These are phyloP conservation scores for Marasmarcha lunaedactyla DNA, from an alignment of 2,888 invertebrate species.

Conservation along the genomic window DNA sequence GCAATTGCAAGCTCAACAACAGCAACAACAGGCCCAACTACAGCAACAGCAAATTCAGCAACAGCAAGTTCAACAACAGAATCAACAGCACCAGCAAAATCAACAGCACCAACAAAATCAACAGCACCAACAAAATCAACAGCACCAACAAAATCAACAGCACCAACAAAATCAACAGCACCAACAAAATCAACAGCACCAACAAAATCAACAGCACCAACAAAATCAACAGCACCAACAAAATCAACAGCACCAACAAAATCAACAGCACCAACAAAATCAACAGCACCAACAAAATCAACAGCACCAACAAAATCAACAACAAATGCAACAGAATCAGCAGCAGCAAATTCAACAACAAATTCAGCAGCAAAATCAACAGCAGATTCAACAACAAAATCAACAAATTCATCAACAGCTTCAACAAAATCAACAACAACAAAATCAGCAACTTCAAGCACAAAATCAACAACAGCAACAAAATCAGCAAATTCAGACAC, in stretches of 20 bases:
- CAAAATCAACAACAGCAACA: conserved; percentile 17
- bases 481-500: conserved; percentile 19
- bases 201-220: conserved; percentile 3
- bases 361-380: conserved; percentile 19
- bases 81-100: too few species aligned
- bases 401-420: conserved; percentile 19
- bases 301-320: conserved; percentile 17
- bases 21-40: conserved; percentile 9
- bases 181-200: background rate
- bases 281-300: conserved; percentile 18
- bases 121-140: conserved; percentile 9
- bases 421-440: conserved; percentile 17
- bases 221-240: conserved; percentile 7
- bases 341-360: conserved; percentile 19
- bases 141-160: conserved; percentile 14
- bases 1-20: conserved; percentile 1
- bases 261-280: conserved; percentile 19
- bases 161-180: conserved; percentile 4
- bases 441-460: conserved; percentile 18
- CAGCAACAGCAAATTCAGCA: conserved; percentile 7
- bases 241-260: conserved; percentile 17
- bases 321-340: conserved; percentile 17
- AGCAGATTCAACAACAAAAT: conserved; percentile 19
- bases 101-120: too few species aligned
- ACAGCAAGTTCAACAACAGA: background rate